phyloP scores from a whole-genome alignment of 2,797 vertebrate genomes.

The Halcyon badia region DNA sequence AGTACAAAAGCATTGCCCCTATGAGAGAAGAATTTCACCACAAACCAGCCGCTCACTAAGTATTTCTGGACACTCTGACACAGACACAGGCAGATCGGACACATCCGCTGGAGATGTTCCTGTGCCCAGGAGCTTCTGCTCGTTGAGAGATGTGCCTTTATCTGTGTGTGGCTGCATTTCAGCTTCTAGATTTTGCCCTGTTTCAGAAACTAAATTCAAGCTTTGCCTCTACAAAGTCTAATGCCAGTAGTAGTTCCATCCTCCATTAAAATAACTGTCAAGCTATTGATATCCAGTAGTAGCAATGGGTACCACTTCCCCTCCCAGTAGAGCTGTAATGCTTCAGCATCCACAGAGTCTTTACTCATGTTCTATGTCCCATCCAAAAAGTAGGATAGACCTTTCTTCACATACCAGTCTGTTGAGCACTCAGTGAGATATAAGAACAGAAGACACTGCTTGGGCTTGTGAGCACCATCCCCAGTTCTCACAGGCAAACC shows the following conservation, averaged over 20 bases:
- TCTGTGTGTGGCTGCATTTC: not conserved
- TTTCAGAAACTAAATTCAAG: not conserved
- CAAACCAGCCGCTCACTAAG: not conserved
- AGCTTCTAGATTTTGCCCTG: not conserved
- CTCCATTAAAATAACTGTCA: not conserved
- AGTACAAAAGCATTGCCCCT: not conserved
- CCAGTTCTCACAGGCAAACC: not conserved
- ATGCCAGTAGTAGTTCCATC: not conserved
- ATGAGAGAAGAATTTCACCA: not conserved
- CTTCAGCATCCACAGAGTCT: not conserved
- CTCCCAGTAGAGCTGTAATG: not conserved
- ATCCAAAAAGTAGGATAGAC: not conserved
- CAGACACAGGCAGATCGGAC: not conserved
- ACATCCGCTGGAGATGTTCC: not conserved
- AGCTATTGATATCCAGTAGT: not conserved
- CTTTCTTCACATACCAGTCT: not conserved
- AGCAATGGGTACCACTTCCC: not conserved
- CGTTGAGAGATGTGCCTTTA: not conserved
- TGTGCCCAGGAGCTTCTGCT: not conserved
- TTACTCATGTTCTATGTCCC: accelerated
- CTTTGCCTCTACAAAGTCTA: not conserved
- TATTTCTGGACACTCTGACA: not conserved
- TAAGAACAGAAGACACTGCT: not conserved
- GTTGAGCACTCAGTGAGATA: not conserved
- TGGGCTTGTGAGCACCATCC: not conserved